phyloP scores from a whole-genome alignment of 2,888 invertebrate species.

The Drosophila emarginata region DNA sequence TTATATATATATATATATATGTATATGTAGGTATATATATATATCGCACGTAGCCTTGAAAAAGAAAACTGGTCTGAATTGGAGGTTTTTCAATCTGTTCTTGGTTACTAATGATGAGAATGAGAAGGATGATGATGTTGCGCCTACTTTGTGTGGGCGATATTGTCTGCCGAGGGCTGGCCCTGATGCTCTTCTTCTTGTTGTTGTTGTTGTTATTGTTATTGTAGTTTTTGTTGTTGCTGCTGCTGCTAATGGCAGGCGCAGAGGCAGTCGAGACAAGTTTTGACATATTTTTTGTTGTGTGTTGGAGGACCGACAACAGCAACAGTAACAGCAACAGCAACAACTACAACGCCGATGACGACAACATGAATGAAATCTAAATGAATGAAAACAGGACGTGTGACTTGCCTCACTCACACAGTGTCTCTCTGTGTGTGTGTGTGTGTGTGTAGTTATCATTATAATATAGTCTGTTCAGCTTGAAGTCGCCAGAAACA shows the following conservation, averaged over 20 bases:
- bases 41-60: background rate
- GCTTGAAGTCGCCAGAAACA: constrained; percentile 38
- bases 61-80: constrained; percentile 37
- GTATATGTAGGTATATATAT: too few relatives aligned
- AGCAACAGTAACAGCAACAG: constrained; percentile 5
- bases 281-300: constrained; percentile 74
- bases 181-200: constrained; percentile 9
- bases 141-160: constrained; percentile 71
- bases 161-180: constrained; percentile 55
- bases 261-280: constrained; percentile 70
- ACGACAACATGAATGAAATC: constrained; percentile 74
- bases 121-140: constrained; percentile 63
- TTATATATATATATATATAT: too few relatives aligned
- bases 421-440: constrained; percentile 19
- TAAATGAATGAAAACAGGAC: constrained; percentile 65
- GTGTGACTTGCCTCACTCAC: constrained; percentile 10
- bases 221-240: constrained; percentile 34
- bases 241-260: constrained; percentile 70
- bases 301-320: constrained; percentile 31
- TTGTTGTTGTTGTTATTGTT: constrained; percentile 11
- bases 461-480: constrained; percentile 21
- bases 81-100: constrained; percentile 35
- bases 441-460: constrained; percentile 29
- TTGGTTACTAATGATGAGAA: constrained; percentile 35
- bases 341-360: constrained; percentile 55